Evolutionary conservation across 2,888 invertebrate species (phyloP).

Genomic region (Drosophila neotestacea): DNA sequence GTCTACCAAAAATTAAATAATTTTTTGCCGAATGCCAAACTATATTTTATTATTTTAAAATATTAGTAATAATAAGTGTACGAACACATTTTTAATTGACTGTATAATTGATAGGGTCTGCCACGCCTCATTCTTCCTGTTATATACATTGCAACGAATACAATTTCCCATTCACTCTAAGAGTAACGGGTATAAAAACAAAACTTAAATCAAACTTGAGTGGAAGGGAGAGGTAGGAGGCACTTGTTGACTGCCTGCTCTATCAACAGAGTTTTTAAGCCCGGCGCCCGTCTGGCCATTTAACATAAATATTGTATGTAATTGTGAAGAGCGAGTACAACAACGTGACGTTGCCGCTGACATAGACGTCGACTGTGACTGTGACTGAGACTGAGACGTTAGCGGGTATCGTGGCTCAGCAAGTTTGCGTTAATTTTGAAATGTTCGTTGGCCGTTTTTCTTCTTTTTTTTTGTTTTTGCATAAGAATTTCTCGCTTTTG

Average conservation of each 20-base stretch:
- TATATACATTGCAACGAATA: too few relatives aligned
- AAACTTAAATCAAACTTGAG: conserved; percentile 37
- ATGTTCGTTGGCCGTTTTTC: conserved; percentile 55
- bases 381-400: neutral
- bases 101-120: too few relatives aligned
- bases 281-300: conserved; percentile 73
- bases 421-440: conserved; percentile 74
- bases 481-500: conserved; percentile 77
- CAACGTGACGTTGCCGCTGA: conserved; percentile 32
- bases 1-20: too few relatives aligned
- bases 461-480: conserved; percentile 57
- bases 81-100: too few relatives aligned
- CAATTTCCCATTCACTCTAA: too few relatives aligned
- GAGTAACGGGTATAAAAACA: conserved; percentile 1
- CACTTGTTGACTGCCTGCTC: conserved; percentile 31
- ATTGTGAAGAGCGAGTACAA: conserved; percentile 57
- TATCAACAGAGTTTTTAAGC: conserved; percentile 44
- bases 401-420: conserved; percentile 66
- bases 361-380: conserved; percentile 26
- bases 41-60: too few relatives aligned
- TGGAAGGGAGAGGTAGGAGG: neutral
- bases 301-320: conserved; percentile 76
- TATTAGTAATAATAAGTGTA: neutral
- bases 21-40: too few relatives aligned
- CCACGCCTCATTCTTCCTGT: too few relatives aligned